These are phyloP conservation scores for Myathropa florea DNA, from an alignment of 2,888 invertebrate species.

Conservation along the genomic window DNA sequence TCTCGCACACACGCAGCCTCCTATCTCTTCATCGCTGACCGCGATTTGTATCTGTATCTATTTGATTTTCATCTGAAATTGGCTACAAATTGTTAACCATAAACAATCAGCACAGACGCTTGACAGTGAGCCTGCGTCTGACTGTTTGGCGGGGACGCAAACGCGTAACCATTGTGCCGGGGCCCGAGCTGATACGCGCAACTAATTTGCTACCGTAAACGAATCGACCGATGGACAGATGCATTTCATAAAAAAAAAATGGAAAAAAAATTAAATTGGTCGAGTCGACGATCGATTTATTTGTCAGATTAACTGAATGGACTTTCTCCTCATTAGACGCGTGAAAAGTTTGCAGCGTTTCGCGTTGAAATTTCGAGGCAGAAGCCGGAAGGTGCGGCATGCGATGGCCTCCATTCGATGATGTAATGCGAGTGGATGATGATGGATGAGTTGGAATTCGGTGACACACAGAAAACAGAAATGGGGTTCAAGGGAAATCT, in stretches of 20 bases:
- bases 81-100: conserved; percentile 15
- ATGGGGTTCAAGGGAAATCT: too few species aligned
- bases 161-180: neutral
- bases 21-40: neutral
- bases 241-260: neutral
- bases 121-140: neutral
- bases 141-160: neutral
- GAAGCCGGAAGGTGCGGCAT: neutral
- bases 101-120: neutral
- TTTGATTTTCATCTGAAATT: conserved; percentile 3
- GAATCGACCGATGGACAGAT: neutral
- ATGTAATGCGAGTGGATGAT: neutral
- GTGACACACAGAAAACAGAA: too few species aligned
- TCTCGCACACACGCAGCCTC: neutral
- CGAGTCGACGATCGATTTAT: neutral
- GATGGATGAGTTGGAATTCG: neutral
- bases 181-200: neutral
- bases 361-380: too few species aligned
- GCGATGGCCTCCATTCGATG: neutral
- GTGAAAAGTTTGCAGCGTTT: neutral
- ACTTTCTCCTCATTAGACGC: neutral
- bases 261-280: neutral
- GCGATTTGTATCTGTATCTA: conserved; percentile 3
- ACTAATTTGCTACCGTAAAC: neutral
- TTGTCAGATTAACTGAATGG: neutral